These are phyloP conservation scores for Trichacis sp. DNA, from an alignment of 2,888 invertebrate genomes.

Conservation along the genomic window DNA sequence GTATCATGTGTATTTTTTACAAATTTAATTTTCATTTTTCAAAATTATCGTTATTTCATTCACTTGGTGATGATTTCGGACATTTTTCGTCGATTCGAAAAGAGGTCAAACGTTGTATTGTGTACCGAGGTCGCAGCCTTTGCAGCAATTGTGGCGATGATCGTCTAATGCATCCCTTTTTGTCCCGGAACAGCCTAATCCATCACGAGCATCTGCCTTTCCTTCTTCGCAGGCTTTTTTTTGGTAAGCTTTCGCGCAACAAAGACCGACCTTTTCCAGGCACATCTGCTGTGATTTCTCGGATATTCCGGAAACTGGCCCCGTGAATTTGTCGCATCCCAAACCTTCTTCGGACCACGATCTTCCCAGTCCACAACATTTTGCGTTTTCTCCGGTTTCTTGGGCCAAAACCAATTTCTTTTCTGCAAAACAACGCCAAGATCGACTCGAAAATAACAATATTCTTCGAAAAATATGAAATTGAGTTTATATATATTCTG, in stretches of 20 bases:
- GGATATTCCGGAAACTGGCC: conserved; percentile 72
- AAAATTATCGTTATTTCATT: no score
- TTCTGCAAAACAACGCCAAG: background rate
- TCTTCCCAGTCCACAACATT: conserved; percentile 72
- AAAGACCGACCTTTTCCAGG: conserved; percentile 75
- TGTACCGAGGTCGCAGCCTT: conserved; percentile 64
- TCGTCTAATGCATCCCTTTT: conserved; percentile 45
- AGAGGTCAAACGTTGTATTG: no score
- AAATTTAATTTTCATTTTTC: no score
- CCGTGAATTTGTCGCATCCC: conserved; percentile 70
- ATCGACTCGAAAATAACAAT: no score
- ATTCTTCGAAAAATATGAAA: no score
- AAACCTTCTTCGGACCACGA: conserved; percentile 70
- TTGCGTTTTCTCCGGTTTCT: conserved; percentile 25
- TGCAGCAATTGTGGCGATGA: conserved; percentile 64
- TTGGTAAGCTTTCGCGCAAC: conserved; percentile 71
- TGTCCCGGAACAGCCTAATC: conserved; percentile 60
- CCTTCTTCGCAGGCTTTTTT: conserved; percentile 71
- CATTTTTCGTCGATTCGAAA: no score
- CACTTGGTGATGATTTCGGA: no score
- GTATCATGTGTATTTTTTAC: no score
- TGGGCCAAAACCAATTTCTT: conserved; percentile 7
- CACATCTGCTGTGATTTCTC: conserved; percentile 74
- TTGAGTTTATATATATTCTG: no score
- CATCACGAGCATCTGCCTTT: conserved; percentile 70